A percentile compares a stretch with the other conserved stretches of the same genome.
phyloP scores from a whole-genome alignment of 2,888 invertebrate genomes.

The Megastigmus dorsalis region DNA sequence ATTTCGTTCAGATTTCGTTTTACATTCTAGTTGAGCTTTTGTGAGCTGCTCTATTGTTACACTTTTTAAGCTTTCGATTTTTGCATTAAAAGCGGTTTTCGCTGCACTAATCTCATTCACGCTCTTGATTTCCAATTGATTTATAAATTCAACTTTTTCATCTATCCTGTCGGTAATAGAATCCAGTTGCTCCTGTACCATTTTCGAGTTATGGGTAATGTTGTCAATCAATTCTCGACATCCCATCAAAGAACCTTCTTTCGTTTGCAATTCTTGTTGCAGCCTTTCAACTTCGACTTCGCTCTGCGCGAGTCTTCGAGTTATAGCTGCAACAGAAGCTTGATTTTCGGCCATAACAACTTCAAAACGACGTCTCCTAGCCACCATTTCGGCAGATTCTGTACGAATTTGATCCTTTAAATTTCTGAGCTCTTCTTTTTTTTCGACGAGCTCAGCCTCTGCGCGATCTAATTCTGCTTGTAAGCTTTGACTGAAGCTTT shows the following conservation, averaged over 20 bases:
- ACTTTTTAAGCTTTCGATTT: constrained; percentile 64
- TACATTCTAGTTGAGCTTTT: constrained; percentile 60
- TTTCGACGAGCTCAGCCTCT: constrained; percentile 69
- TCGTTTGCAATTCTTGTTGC: constrained; percentile 63
- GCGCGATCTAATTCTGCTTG: constrained; percentile 70
- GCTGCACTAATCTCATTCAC: constrained; percentile 64
- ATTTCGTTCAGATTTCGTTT: constrained; percentile 61
- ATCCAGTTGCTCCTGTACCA: constrained; percentile 65
- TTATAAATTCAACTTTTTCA: constrained; percentile 62
- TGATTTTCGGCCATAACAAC: constrained; percentile 71
- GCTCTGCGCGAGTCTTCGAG: constrained; percentile 66
- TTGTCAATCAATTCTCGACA: constrained; percentile 64
- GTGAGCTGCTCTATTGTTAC: constrained; percentile 61
- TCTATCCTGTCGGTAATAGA: constrained; percentile 64
- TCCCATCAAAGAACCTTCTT: constrained; percentile 63
- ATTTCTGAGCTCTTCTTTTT: constrained; percentile 67
- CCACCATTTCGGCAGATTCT: constrained; percentile 71
- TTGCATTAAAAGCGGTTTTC: constrained; percentile 61
- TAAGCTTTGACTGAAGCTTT: constrained; percentile 71
- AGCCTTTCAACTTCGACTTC: constrained; percentile 68
- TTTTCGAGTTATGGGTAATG: constrained; percentile 65
- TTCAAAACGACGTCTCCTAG: constrained; percentile 66
- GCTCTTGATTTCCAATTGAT: constrained; percentile 65
- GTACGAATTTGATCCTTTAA: constrained; percentile 69
- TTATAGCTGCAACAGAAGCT: constrained; percentile 67